Base-by-base conservation (phyloP, 1,140 invertebrate species). In the Idris sp. region DNA sequence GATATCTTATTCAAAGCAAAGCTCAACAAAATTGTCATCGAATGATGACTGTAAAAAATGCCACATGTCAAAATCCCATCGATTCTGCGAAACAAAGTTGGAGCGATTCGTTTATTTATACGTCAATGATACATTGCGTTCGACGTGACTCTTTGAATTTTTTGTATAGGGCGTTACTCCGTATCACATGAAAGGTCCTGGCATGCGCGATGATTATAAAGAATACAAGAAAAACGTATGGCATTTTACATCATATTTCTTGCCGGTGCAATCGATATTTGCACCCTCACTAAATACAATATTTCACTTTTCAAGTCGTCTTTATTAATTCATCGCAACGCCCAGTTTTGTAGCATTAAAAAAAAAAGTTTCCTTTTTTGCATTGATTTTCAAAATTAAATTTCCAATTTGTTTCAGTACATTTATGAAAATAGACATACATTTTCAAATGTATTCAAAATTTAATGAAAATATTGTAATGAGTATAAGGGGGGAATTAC, bases 111-210 rank as follows among this genome's bases (percentile, higher is more conserved):
- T 67, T 67, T 74, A 67, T 74, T 65, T 22, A 67, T 67, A 59
- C 31, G 49, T 54, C 40, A 67, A 56, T 56, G 40, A 49, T 62
- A 53, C 54, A 67, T 46, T 65, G 15, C 36, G 25, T 33, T 56
- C 41, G 16, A 61, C 54, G 11, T 67, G 59, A 68, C 62, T 58
- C 36, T 62, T 68, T 68, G 48, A 49, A 62, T 74, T 62, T 68
- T 68, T 74, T 44, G 62, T 43, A 13, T 36, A 22, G 72, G 58
- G 64, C 56, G 62, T 74, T 31, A 51, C 44, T 43, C 10, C 22
- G 22, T 40, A 69, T 40, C 65, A 69, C 46, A 53, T 59, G n/a
- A n/a, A 36, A 75, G 43, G 53, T 46, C 43, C 48, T 64, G 72
- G 58, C 72, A 74, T 74, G 56, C 56, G 62, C 31, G 30, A 56